Percentiles rank a stretch among this genome's conserved stretches.
Evolutionary conservation across 2,797 vertebrate genomes (phyloP).

Genomic region (Sebastes variabilis): DNA sequence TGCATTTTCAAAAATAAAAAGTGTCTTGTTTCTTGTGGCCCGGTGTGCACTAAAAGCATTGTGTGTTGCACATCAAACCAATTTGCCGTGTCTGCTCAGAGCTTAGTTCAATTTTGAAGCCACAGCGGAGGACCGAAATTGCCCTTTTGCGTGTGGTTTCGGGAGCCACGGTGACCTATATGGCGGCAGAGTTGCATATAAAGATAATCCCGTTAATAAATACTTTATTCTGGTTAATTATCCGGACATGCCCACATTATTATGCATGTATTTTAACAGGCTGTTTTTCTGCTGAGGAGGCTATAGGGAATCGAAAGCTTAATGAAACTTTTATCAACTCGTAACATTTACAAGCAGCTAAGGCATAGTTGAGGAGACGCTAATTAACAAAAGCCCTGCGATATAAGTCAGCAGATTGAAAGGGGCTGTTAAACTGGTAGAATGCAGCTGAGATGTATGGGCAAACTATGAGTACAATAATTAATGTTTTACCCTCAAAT

Average conservation of each 20-base stretch:
- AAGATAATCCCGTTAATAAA: constrained; percentile 46
- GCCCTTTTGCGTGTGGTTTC: constrained; percentile 2
- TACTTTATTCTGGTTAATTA: constrained; percentile 55
- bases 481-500: background rate
- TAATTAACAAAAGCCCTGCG: constrained; percentile 21
- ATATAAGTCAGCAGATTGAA: constrained; percentile 17
- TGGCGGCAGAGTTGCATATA: constrained; percentile 29
- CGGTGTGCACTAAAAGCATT: constrained; percentile 44
- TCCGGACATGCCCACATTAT: constrained; percentile 22
- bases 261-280: constrained; percentile 27
- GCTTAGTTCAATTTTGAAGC: constrained; percentile 17
- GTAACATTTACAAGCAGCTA: constrained; percentile 40
- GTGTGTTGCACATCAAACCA: constrained; percentile 34
- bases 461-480: background rate
- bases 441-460: background rate
- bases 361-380: constrained; percentile 13
- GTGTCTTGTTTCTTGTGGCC: constrained; percentile 16
- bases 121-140: background rate
- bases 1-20: constrained; percentile 20
- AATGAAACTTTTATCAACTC: constrained; percentile 56
- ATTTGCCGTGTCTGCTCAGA: constrained; percentile 3
- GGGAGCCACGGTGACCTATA: constrained; percentile 23
- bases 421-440: background rate
- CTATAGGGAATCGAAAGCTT: constrained; percentile 25
- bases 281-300: constrained; percentile 15